Conservation (phyloP, 2,888 invertebrate genomes). For the Agrochola litura region DNA sequence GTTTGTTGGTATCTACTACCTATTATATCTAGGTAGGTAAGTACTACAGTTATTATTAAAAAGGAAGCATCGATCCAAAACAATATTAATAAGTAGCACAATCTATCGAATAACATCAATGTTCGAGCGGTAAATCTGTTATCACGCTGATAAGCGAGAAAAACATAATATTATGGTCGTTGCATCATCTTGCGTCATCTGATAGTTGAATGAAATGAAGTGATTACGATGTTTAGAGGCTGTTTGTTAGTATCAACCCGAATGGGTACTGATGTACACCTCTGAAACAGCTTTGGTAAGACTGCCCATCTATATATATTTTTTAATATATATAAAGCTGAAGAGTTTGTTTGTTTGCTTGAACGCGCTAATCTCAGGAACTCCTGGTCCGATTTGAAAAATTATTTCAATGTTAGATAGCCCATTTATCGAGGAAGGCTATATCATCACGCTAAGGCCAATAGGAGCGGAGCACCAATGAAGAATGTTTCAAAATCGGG, state of each 20-base stretch:
- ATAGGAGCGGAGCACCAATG: too few relatives aligned
- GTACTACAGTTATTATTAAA: neutral
- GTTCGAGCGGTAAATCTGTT: constrained; percentile 36
- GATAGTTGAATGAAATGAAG: constrained; percentile 20
- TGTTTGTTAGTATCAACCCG: neutral
- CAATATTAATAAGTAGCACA: neutral
- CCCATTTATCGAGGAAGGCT: too few relatives aligned
- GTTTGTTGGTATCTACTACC: neutral
- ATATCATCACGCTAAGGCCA: too few relatives aligned
- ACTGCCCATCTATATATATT: too few relatives aligned
- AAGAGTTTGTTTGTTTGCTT: too few relatives aligned
- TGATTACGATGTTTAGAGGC: neutral
- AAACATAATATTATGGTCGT: constrained; percentile 44
- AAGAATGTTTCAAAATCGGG: too few relatives aligned
- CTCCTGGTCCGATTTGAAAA: too few relatives aligned
- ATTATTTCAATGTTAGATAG: too few relatives aligned
- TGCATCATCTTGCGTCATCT: constrained; percentile 59
- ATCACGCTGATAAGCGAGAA: constrained; percentile 56
- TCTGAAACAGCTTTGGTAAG: neutral
- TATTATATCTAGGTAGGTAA: too few relatives aligned
- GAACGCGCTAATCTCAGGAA: too few relatives aligned
- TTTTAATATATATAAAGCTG: too few relatives aligned
- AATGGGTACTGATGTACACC: neutral
- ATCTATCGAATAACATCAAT: constrained; percentile 17
- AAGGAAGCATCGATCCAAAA: constrained; percentile 15